Base-by-base conservation (phyloP, 1,140 invertebrate genomes). In the Procambarus virginalis region DNA sequence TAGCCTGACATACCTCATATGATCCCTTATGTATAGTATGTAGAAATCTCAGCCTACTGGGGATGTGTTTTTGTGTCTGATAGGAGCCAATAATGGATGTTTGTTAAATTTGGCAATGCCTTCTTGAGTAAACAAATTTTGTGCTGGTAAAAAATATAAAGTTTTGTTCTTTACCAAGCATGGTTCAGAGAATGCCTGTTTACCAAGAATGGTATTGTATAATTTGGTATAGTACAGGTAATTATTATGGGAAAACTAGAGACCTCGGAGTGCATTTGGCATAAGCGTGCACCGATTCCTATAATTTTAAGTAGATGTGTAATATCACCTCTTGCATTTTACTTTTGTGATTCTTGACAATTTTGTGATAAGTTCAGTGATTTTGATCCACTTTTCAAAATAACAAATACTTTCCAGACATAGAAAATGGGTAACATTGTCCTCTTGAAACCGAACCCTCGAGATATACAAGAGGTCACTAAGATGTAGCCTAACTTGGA, bases 301-400 rank as follows among this genome's bases (percentile, higher is more conserved):
- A 89, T 89, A 89, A 84, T 89, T 84, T 89, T 89, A 89, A 89
- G 87, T 89, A 89, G 87, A 84, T 89, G 80, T 89, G 81, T 89
- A 84, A 78, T 60, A 77, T 76, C 75, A 83, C 87, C 60, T 51
- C 81, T 78, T 84, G 87, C 87, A 89, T 89, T 89, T 77, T 89
- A 76, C 79, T 89, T 89, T 84, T 84, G 70, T 83, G 81, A 84
- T 89, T 88, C 60, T 81, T 86, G 68, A 73, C 75, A 68, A 78
- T 49, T 17, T 78, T 76, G 87, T 89, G 87, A 89, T 46, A 51
- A 89, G 76, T 46, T 83, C 87, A 89, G 87, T 84, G 81, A 78
- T 89, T 60, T 48, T 84, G 75, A 81, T 60, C 51, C 58, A 68
- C 51, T 51, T 76, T 76, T 55, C 20, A 58, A 20, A 17, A 48